These are phyloP conservation scores for Siniperca undulata DNA, from an alignment of 2,797 vertebrate genomes.

Conservation along the genomic window DNA sequence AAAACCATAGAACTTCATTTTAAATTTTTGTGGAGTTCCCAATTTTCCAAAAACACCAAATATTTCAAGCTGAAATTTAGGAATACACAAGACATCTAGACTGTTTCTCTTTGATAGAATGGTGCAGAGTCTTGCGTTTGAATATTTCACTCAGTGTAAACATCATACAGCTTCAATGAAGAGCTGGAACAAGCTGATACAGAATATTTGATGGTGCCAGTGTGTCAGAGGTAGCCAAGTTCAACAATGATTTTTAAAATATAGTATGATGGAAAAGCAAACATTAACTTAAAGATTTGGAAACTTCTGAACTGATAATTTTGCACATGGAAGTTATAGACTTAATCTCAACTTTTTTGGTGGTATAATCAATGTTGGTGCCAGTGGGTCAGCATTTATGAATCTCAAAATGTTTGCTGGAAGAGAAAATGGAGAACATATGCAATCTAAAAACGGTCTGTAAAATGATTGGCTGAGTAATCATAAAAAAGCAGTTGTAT, in stretches of 20 bases:
- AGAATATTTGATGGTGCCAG: neutral
- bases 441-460: neutral
- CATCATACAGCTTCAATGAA: neutral
- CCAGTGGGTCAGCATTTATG: neutral
- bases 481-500: neutral
- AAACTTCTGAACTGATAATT: conserved; percentile 1
- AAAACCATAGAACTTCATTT: too few relatives aligned
- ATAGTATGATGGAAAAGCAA: neutral
- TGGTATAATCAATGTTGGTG: neutral
- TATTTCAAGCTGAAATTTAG: neutral
- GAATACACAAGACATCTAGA: too few relatives aligned
- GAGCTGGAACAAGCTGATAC: conserved; percentile 1
- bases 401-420: neutral
- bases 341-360: neutral
- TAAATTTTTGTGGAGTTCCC: neutral
- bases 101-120: too few relatives aligned
- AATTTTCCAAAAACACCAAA: neutral
- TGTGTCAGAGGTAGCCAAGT: neutral
- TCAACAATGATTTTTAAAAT: neutral
- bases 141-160: neutral
- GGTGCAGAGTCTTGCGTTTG: neutral
- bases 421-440: neutral
- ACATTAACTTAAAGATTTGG: neutral
- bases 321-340: neutral
- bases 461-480: neutral